Evolutionary conservation across 2,797 vertebrate genomes (phyloP).

Genomic region (Rousettus madagascariensis): DNA sequence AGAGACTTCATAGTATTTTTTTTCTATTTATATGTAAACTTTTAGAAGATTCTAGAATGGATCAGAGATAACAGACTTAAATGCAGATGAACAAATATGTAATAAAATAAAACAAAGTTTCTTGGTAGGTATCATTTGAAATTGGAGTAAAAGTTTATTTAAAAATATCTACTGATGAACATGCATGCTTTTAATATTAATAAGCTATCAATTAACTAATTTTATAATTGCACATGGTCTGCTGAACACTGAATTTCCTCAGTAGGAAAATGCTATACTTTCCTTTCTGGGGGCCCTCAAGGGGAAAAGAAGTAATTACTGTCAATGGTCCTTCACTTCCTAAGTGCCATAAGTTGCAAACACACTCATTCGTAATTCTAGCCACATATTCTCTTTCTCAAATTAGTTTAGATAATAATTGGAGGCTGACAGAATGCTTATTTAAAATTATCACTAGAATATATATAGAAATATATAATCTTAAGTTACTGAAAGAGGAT

Average conservation of each 20-base stretch:
- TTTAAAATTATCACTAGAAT: slow-evolving; percentile 72
- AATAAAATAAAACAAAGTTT: slow-evolving; percentile 42
- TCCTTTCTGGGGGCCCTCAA: slow-evolving; percentile 33
- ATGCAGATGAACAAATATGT: background rate
- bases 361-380: slow-evolving; percentile 77
- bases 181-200: slow-evolving; percentile 61
- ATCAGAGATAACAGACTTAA: background rate
- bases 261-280: slow-evolving; percentile 41
- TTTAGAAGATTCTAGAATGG: background rate
- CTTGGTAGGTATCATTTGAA: slow-evolving; percentile 24
- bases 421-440: slow-evolving; percentile 64
- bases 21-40: background rate
- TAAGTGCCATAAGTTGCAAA: slow-evolving; percentile 61
- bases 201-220: slow-evolving; percentile 76
- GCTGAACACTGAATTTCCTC: slow-evolving; percentile 64
- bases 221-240: slow-evolving; percentile 75
- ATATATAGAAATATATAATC: background rate
- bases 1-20: background rate
- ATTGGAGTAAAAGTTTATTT: slow-evolving; percentile 50
- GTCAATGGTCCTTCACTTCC: slow-evolving; percentile 67
- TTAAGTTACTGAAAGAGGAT: background rate
- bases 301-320: slow-evolving; percentile 79
- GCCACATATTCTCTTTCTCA: slow-evolving; percentile 39
- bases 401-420: slow-evolving; percentile 71
- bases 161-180: slow-evolving; percentile 52